Evolutionary conservation across 53 echinoderm and acorn worm species (phyloP).

Genomic region (Apostichopus leukothele): DNA sequence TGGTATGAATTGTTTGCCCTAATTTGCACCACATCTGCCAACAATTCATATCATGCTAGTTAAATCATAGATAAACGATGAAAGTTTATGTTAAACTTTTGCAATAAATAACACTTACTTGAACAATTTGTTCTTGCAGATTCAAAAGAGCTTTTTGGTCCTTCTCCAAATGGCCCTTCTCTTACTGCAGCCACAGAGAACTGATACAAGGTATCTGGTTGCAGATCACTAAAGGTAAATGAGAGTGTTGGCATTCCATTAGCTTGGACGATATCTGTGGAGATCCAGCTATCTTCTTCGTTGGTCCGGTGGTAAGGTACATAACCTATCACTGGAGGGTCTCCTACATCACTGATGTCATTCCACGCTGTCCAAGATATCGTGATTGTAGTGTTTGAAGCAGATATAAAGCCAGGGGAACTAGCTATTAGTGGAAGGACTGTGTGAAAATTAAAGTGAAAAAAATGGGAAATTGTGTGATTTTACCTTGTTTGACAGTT

Average conservation of each 20-base stretch:
- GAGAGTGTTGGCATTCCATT: too few relatives aligned
- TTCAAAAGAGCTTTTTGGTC: not conserved
- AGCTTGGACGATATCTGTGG: not conserved
- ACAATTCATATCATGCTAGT: too few relatives aligned
- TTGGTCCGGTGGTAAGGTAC: not conserved
- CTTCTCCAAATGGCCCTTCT: not conserved
- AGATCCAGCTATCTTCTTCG: not conserved
- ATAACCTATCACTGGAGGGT: constrained; percentile 10
- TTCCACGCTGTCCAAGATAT: not conserved
- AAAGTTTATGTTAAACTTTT: too few relatives aligned
- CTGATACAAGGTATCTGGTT: not conserved
- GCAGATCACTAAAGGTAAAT: not conserved
- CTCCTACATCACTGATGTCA: not conserved
- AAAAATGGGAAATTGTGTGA: too few relatives aligned
- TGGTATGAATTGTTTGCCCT: too few relatives aligned
- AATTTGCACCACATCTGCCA: too few relatives aligned
- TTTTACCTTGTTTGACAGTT: too few relatives aligned
- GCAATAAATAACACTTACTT: not conserved
- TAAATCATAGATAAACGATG: too few relatives aligned
- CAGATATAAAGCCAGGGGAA: not conserved
- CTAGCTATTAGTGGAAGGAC: not conserved
- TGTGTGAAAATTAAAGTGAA: not conserved
- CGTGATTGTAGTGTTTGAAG: not conserved
- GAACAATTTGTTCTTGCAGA: not conserved
- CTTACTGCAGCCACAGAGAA: constrained; percentile 6